Evolutionary conservation across 2,113 vertebrate genomes (phyloP).

Genomic region (Chlorodrepanis virens): DNA sequence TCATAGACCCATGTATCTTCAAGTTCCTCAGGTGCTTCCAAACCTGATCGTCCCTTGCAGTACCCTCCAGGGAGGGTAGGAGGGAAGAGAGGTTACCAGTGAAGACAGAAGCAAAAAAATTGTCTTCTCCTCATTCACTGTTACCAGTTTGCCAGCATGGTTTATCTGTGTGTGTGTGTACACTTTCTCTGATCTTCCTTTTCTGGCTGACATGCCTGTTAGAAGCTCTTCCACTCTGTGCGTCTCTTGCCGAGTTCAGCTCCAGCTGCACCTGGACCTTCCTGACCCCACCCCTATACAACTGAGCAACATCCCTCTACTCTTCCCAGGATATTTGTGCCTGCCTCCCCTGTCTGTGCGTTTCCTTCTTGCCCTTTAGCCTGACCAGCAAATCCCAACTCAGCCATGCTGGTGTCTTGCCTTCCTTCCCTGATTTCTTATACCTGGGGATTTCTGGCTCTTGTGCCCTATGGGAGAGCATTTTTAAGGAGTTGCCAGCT

Average conservation of each 20-base stretch:
- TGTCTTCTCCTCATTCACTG: neutral
- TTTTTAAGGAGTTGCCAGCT: neutral
- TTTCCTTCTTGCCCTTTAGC: neutral
- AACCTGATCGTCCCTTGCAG: neutral
- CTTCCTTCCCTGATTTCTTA: neutral
- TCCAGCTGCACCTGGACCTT: neutral
- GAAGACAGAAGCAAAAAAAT: neutral
- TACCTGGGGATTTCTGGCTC: neutral
- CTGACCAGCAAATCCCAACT: neutral
- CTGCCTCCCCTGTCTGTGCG: neutral
- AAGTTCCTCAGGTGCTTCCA: neutral
- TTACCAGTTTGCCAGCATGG: neutral
- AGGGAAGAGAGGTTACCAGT: neutral
- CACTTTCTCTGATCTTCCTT: neutral
- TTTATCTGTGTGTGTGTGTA: neutral
- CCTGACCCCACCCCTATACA: neutral
- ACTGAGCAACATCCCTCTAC: neutral
- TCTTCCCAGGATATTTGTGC: neutral
- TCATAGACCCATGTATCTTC: neutral
- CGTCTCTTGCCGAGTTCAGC: neutral
- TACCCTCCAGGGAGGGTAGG: neutral
- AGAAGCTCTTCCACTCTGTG: neutral
- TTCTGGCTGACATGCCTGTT: neutral
- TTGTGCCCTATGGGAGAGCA: neutral
- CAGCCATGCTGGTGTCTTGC: neutral